Evolutionary conservation across 2,888 invertebrate genomes (phyloP), one percentile per base, ranked within the genome.

Genomic region (Parapristionchus giblindavisi): DNA sequence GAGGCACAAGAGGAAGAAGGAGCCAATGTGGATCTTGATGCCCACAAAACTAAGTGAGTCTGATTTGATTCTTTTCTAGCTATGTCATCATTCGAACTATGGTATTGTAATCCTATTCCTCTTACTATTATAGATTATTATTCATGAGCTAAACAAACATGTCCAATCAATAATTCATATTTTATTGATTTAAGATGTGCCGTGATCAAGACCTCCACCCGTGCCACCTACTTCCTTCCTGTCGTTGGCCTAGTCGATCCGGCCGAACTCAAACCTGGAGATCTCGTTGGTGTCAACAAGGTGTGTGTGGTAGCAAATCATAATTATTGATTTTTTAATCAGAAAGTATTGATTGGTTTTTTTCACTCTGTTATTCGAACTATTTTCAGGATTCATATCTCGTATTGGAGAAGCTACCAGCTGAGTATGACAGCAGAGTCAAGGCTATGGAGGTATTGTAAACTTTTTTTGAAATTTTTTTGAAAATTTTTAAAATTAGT

Each of bases 201-300:
- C 1, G 99, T 99, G 32, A 98, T 99, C 81, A 99, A 99, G 90
- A 99, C 99, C 0, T 98, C 98, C 0, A 99, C 99, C 0, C 89
- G 89, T 56, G 94, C 98, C 91, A 99, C 99, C 0, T 99, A 99
- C 88, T 99, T 99, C 89, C 90, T 99, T 85, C 99, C 99, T 54
- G 98, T 99, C 34, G 97, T 99, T 89, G 99, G 99, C 0, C 89
- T 99, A 21, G 98, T 99, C 2, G 99, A 99, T 90, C 94, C 98
- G 5, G 97, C 96, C 85, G 94, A 97, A 87, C 89, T 99, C 70
- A 98, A 98, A 88, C 99, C 99, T 5, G 99, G 96, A 27, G 98
- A 99, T 85, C 85, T 91, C 48, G 91, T 91, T 79, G 91, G 91
- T 77, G 91, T 91, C 3, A 91, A 91, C 87, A 91, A 91, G 79